Evolutionary conservation across 2,888 invertebrate species (phyloP), one percentile per base, ranked within the genome.

Genomic region (Toxonevra muliebris): DNA sequence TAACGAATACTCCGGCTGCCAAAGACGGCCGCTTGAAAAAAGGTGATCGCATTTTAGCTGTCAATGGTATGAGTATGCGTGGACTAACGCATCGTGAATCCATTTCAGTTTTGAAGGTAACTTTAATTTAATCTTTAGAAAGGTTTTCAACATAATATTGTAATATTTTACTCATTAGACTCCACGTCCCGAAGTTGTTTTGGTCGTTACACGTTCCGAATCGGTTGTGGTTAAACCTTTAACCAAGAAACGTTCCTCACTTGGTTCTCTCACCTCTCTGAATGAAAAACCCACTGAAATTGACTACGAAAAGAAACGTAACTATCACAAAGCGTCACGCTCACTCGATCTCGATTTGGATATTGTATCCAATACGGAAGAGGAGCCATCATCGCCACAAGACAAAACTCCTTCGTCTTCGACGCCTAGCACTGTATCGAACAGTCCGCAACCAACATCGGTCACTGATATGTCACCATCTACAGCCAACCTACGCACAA

Each of bases 1-100:
- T 95, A 76, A 89, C 90, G 68, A 95, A 95, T 75, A 94, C 95
- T 77, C 90, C 94, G 62, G 96, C 96, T 53, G 93, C 94, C 77
- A 90, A 91, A 78, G 94, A 96, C 80, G 96, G 96, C 8, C 87
- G 92, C 63, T 88, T 97, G 59, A 92, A 93, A 83, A 91, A 93
- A 79, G 96, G 96, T 15, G 95, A 95, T 80, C 91, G 94, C 83
- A 91, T 97, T 72, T 87, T 94, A 75, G 94, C 94, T 76, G 95
- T 97, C 75, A 97, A 97, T 83, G 95, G 95, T 54, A 89, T 90
- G 82, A 89, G 89, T 77, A 93, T 96, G 87, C 88, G 91, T 74
- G 94, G 93, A 60, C 87, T 96, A 69, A 94, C 94, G 48, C 96
- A 97, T 83, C 89, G 92, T 52, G 93, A 96, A 84, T 95, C 96